A percentile compares a stretch with the other conserved stretches of the same genome.
phyloP scores from a whole-genome alignment of 92 coral and sea anemone genomes.

The Palythoa caribaeorum region DNA sequence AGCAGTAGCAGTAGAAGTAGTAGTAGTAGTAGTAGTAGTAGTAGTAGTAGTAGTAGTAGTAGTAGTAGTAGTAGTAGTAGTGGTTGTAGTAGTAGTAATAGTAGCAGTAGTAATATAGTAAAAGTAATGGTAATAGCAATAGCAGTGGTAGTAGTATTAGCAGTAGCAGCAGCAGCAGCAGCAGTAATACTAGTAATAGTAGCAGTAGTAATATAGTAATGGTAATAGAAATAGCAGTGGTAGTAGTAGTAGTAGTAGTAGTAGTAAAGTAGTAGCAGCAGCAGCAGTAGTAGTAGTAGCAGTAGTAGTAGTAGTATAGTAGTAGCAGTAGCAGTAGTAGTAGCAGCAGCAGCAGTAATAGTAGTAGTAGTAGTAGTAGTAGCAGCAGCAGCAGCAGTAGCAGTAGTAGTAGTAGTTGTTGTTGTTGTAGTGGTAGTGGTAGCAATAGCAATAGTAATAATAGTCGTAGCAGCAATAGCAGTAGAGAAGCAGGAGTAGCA shows the following conservation, averaged over 20 bases:
- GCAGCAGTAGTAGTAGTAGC: neutral
- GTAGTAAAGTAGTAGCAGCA: neutral
- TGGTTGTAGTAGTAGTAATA: neutral
- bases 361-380: neutral
- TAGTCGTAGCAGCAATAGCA: neutral
- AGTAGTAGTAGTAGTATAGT: neutral
- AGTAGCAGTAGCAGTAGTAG: neutral
- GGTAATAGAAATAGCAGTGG: too few species aligned
- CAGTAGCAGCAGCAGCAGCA: too few species aligned
- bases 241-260: slow-evolving; percentile 3
- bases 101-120: neutral
- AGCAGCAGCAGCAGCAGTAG: neutral
- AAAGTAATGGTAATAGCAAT: too few species aligned
- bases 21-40: neutral
- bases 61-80: neutral
- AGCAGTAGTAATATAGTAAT: too few species aligned
- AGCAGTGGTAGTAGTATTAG: too few species aligned
- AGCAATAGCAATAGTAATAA: neutral
- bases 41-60: neutral
- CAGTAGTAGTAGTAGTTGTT: neutral
- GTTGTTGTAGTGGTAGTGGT: neutral
- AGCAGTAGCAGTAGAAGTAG: neutral
- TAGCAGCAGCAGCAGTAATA: neutral
- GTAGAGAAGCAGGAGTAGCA: neutral
- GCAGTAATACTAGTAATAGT: too few species aligned